Conservation (phyloP, 2,113 vertebrate genomes). For the Pachypanchax playfairii region DNA sequence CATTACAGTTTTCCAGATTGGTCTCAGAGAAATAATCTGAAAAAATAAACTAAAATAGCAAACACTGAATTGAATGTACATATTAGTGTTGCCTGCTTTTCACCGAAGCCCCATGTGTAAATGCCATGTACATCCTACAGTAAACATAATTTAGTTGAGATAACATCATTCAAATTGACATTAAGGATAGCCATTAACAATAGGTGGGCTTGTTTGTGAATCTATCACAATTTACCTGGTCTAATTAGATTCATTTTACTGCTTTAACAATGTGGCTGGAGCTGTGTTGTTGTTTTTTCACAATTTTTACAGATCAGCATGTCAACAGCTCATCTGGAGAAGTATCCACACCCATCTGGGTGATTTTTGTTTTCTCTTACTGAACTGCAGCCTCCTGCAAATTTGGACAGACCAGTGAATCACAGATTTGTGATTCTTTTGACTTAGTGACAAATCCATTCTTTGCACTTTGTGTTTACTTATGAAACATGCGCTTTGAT, state of each 20-base stretch:
- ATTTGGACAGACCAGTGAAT: neutral
- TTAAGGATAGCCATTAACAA: too few relatives aligned
- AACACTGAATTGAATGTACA: too few relatives aligned
- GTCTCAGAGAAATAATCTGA: too few relatives aligned
- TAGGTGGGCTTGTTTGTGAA: constrained; percentile 1
- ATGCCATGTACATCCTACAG: too few relatives aligned
- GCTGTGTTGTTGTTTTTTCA: too few relatives aligned
- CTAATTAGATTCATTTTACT: neutral
- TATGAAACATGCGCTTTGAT: neutral
- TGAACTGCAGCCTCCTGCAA: neutral
- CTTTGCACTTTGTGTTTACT: neutral
- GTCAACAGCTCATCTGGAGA: neutral
- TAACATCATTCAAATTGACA: too few relatives aligned
- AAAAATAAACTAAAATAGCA: too few relatives aligned
- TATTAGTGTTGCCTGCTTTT: too few relatives aligned
- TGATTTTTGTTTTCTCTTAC: neutral
- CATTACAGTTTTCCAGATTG: too few relatives aligned
- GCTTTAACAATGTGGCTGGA: neutral
- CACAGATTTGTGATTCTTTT: neutral
- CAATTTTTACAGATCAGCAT: neutral
- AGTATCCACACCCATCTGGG: neutral
- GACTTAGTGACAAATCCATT: neutral
- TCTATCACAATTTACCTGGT: neutral
- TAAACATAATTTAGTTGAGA: too few relatives aligned
- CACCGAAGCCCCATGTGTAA: too few relatives aligned